Percentiles rank a stretch among this genome's conserved stretches.
Evolutionary conservation across 1,140 invertebrate genomes (phyloP).

Genomic region (Triops longicaudatus): DNA sequence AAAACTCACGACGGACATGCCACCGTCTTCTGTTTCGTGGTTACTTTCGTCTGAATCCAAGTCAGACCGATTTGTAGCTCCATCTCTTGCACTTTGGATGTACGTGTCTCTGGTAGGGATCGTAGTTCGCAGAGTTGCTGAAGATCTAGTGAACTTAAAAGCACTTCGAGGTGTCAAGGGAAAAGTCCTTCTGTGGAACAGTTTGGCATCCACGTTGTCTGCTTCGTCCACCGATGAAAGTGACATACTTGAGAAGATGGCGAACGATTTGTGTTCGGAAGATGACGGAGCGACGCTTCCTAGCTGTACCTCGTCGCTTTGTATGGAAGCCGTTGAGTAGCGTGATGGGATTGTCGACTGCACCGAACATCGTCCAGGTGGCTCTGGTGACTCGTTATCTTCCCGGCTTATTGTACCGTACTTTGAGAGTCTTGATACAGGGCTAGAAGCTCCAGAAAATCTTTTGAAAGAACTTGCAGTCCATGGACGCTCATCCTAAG

Average conservation of each 20-base stretch:
- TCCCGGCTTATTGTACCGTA: not conserved
- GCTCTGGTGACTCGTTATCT: not conserved
- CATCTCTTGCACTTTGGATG: not conserved
- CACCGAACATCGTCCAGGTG: not conserved
- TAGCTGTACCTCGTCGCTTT: conserved; percentile 1
- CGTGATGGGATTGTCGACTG: not conserved
- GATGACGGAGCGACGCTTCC: not conserved
- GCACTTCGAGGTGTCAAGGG: not conserved
- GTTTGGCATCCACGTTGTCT: not conserved
- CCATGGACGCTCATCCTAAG: not conserved
- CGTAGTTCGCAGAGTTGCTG: not conserved
- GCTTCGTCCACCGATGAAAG: not conserved
- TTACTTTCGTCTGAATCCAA: not conserved
- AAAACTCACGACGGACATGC: not conserved
- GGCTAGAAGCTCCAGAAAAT: not conserved
- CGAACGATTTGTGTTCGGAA: not conserved
- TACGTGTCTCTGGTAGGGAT: not conserved
- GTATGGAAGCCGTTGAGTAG: not conserved
- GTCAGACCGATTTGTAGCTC: not conserved
- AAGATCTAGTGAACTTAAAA: not conserved
- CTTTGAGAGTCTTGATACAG: not conserved
- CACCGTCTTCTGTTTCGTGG: not conserved
- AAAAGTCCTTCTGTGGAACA: not conserved
- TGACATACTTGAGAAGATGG: not conserved
- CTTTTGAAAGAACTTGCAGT: not conserved